phyloP scores from a whole-genome alignment of 2,888 invertebrate genomes.

The Polietes domitor region DNA sequence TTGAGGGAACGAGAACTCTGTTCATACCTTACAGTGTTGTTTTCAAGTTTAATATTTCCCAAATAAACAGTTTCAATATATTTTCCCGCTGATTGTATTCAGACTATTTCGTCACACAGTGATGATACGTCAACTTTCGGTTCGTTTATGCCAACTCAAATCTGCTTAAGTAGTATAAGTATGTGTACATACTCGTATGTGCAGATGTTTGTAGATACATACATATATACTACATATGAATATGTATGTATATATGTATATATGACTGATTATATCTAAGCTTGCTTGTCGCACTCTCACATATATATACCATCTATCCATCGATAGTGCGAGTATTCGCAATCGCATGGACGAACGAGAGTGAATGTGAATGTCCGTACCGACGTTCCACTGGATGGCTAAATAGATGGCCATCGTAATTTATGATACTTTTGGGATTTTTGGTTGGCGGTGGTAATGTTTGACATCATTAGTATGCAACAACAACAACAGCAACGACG shows the following conservation, averaged over 20 bases:
- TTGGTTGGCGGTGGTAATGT: slow-evolving; percentile 29
- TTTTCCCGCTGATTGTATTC: background rate
- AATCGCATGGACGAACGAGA: background rate
- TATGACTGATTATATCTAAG: background rate
- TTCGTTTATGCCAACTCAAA: slow-evolving; percentile 1
- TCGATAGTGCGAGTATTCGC: slow-evolving; percentile 2
- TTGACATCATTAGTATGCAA: slow-evolving; percentile 53
- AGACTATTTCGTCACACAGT: background rate
- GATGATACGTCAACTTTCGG: background rate
- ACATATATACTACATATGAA: background rate
- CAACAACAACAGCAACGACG: slow-evolving; percentile 10
- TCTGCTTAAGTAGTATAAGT: slow-evolving; percentile 4
- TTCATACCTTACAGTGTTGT: too few species aligned
- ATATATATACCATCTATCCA: background rate
- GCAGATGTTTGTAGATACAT: too few species aligned
- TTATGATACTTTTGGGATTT: slow-evolving; percentile 41
- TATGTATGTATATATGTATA: background rate
- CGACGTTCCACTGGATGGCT: background rate
- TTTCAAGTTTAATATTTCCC: too few species aligned
- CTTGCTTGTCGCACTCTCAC: background rate
- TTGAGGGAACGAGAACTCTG: too few species aligned
- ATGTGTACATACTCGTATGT: slow-evolving; percentile 23
- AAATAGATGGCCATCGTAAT: slow-evolving; percentile 45
- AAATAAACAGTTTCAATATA: too few species aligned
- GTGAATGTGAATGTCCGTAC: background rate